Base-by-base conservation (phyloP, 2,113 vertebrate genomes). In the Colistium nudipinnis region DNA sequence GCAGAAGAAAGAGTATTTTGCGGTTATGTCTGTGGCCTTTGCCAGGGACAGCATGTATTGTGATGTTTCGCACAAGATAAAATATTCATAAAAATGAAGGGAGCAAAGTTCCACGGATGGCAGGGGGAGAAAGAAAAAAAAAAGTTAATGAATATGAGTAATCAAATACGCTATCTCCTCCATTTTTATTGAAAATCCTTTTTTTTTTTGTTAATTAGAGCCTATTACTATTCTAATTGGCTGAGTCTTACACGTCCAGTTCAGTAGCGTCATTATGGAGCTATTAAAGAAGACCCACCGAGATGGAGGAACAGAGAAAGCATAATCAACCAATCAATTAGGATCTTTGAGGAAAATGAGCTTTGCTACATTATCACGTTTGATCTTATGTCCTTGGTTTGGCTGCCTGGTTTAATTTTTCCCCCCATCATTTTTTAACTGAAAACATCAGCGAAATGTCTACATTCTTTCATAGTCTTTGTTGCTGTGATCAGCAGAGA, bases 181-280 rank as follows among this genome's bases (percentile, higher is more conserved):
- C 76, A 81, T 95, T 94, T 95, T 94, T 94, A 95, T 95, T 94
- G 93, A 96, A 96, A 94, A 93, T 93, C 92, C 53, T 27, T 54
- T 91, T 94, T 94, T 94, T 95, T 92, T 94, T 94, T 93, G 91
- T 94, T 98, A 97, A 98, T 98, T 97, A 98, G 96, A 96, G 93
- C 94, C 95, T 95, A 92, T 95, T 95, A 92, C 95, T 96, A 96
- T 91, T 92, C 82, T 94, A 94, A 93, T 94, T 93, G 92, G 85
- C 80, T 86, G 83, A 88, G 87, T 82, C 89, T 68, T 90, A 88
- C 84, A 82, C 80, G 90, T 91, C 86, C 79, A 91, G 87, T 84
- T 87, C 83, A 49, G 85, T 71, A 57, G 87, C 77, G 70, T 89
- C 82, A 89, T 93, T 93, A 90, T 80, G 80, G 83, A 90, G 90